These are phyloP conservation scores for Torymus auratus DNA, from an alignment of 2,888 invertebrate genomes.

Conservation along the genomic window DNA sequence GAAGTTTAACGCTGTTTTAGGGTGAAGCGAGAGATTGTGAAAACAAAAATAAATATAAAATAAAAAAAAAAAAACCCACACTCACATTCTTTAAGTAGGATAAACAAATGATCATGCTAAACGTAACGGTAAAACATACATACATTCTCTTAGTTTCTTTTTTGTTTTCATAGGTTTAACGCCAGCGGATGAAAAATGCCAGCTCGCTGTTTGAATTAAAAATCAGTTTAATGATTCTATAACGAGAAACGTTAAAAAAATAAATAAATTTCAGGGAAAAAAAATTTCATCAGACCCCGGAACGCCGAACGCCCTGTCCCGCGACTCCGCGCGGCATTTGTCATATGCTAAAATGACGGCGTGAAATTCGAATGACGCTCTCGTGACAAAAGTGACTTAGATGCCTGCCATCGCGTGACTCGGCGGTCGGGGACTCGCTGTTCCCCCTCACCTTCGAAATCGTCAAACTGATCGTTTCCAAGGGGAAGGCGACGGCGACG, in stretches of 20 bases:
- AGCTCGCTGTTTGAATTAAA: constrained; percentile 65
- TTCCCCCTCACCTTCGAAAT: too few relatives aligned
- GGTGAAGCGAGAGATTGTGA: constrained; percentile 50
- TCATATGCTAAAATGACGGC: constrained; percentile 25
- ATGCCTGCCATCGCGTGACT: constrained; percentile 65
- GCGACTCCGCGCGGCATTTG: constrained; percentile 51
- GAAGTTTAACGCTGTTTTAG: constrained; percentile 58
- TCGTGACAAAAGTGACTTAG: constrained; percentile 63
- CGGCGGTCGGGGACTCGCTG: constrained; percentile 8
- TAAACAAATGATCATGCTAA: constrained; percentile 59
- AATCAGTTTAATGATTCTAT: constrained; percentile 16
- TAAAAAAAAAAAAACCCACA: constrained; percentile 49
- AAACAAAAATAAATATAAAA: constrained; percentile 55
- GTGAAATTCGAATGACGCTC: constrained; percentile 60
- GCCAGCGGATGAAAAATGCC: constrained; percentile 66
- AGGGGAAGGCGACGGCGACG: too few relatives aligned
- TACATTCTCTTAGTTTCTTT: constrained; percentile 73
- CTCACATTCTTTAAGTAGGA: constrained; percentile 68
- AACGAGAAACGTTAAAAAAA: background rate
- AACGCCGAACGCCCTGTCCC: constrained; percentile 74
- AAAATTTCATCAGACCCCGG: constrained; percentile 67
- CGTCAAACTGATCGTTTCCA: too few relatives aligned
- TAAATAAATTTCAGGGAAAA: constrained; percentile 16
- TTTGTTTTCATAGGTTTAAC: constrained; percentile 72
- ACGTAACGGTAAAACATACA: constrained; percentile 61